Conservation (phyloP, 2,797 vertebrate species). For the Mallotus villosus region DNA sequence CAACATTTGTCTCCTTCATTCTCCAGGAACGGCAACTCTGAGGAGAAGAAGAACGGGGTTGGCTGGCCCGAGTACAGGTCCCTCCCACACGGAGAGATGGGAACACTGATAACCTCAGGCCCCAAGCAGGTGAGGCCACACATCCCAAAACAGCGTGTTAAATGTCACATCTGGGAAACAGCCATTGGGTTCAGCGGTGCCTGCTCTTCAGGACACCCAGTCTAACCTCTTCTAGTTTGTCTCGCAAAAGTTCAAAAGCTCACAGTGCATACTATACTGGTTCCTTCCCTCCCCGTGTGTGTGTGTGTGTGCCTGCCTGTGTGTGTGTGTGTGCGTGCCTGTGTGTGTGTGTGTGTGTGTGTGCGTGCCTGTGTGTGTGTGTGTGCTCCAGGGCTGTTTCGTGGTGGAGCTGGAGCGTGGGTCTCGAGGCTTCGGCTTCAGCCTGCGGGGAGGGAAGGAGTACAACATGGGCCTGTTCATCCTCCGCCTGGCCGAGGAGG, state of each 20-base stretch:
- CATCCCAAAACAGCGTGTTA: not conserved
- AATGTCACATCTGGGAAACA: not conserved
- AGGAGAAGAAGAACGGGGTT: constrained; percentile 71
- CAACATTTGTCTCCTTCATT: constrained; percentile 21
- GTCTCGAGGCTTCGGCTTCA: constrained; percentile 94
- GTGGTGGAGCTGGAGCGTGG: constrained; percentile 93
- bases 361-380: constrained; percentile 7
- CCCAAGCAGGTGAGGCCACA: constrained; percentile 73
- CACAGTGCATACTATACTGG: not conserved
- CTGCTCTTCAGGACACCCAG: not conserved
- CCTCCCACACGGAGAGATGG: constrained; percentile 66
- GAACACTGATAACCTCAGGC: constrained; percentile 62
- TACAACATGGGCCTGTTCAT: constrained; percentile 99
- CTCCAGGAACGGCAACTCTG: constrained; percentile 72
- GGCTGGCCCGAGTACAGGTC: constrained; percentile 76
- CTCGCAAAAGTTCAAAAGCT: not conserved
- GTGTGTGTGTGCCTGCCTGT: too few relatives aligned
- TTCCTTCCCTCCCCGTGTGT: not conserved
- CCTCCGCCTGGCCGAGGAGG: constrained; percentile 93
- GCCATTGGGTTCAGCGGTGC: not conserved
- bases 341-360: constrained; percentile 3
- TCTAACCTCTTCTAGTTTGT: not conserved
- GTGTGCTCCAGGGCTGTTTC: constrained; percentile 78
- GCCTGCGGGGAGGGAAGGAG: constrained; percentile 94
- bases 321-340: not conserved